Evolutionary conservation across 2,888 invertebrate genomes (phyloP).

Genomic region (Eurytoma californica): DNA sequence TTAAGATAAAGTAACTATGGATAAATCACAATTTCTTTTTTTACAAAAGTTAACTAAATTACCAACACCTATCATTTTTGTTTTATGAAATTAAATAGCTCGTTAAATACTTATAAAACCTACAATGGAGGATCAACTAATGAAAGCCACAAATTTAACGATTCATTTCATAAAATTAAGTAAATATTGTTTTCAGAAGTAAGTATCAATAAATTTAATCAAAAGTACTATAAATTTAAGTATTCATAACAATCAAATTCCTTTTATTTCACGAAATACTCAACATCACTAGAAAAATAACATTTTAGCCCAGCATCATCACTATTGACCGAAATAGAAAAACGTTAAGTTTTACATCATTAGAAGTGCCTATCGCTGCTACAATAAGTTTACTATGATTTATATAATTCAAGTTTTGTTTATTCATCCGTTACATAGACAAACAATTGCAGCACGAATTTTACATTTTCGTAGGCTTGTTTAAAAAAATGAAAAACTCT

Average conservation of each 20-base stretch:
- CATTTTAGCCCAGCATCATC: too few species aligned
- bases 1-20: not conserved
- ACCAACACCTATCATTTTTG: not conserved
- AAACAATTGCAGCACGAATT: slow-evolving; percentile 33
- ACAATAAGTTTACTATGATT: slow-evolving; percentile 12
- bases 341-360: not conserved
- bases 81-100: not conserved
- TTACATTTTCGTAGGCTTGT: slow-evolving; percentile 17
- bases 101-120: not conserved
- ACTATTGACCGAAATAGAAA: not conserved
- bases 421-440: slow-evolving; percentile 25
- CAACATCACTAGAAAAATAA: too few species aligned
- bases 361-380: slow-evolving; percentile 27
- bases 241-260: too few species aligned
- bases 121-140: not conserved
- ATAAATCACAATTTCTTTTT: not conserved
- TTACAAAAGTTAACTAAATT: not conserved
- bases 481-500: slow-evolving; percentile 37
- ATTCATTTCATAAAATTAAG: too few species aligned
- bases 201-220: too few species aligned
- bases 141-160: not conserved
- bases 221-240: too few species aligned
- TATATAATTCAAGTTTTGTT: not conserved
- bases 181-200: too few species aligned
- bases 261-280: too few species aligned